Base-by-base conservation (phyloP, 2,113 vertebrate genomes). In the Uropsilus gracilis region DNA sequence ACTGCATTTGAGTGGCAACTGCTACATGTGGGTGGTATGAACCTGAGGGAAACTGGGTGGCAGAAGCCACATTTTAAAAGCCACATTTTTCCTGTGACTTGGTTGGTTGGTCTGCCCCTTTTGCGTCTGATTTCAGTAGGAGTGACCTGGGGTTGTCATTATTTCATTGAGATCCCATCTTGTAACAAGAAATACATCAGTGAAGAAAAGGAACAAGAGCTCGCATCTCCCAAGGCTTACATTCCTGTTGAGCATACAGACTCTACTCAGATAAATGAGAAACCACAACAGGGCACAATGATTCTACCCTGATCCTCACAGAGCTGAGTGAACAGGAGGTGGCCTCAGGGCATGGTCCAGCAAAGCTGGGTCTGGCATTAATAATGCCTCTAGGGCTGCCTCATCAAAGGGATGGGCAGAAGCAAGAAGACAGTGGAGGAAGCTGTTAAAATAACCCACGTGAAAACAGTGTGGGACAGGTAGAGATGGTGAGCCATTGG, bases 261-360 rank as follows among this genome's bases (percentile, higher is more conserved):
- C n/a, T 48, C 7, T 18, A 34, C 26, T 28, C 20, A 66, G 26
- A 26, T 30, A 26, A 42, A 14, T 9, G 3, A 55, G 18, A 55
- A 20, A 55, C 22, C 53, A 55, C 22, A 55, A 55, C 8, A 18
- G 3, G 53, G 53, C 50, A 53, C 50, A 53, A 14, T 6, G 16
- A 55, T 1, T 55, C 53, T 17, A 28, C 8, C 0, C 5, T 1
- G 64, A 61, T 2, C 39, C 17, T 18, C 32, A 4, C 26, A 30
- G 39, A 37, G 64, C 9, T 37, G 3, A 1, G 50, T 8, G 18
- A 37, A 30, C 14, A 46, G 11, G 3, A 26, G 1, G 26, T 10
- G 37, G 32, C 28, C 44, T 78, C 8, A 5, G 63, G n/a, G 37
- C n/a, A 6, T 20, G 16, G 5, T 8, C 10, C 16, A 20, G 32